Conservation (phyloP, 2,113 vertebrate species). For the Okapia johnstoni region DNA sequence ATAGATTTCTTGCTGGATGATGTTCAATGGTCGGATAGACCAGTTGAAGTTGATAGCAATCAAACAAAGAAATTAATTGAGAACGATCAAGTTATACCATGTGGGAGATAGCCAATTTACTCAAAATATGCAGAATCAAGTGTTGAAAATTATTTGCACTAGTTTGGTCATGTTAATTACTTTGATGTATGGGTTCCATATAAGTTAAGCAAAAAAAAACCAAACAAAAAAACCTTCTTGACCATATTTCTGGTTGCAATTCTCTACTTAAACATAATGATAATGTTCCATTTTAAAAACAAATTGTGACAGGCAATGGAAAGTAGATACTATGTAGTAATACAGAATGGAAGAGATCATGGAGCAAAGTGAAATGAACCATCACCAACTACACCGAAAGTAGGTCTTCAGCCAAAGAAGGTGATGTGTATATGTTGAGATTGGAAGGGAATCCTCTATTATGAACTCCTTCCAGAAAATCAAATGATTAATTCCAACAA, state of each 20-base stretch:
- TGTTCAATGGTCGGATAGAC: background rate
- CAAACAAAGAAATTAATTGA: background rate
- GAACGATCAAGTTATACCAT: background rate
- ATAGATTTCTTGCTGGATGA: background rate
- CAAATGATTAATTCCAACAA: background rate
- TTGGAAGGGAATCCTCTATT: background rate
- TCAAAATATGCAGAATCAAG: background rate
- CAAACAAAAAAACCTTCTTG: background rate
- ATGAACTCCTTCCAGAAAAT: background rate
- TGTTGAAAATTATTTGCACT: background rate
- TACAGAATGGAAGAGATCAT: background rate
- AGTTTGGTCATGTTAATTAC: background rate
- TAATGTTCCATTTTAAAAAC: background rate
- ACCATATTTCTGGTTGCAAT: background rate
- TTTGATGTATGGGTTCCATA: background rate
- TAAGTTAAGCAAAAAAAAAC: background rate
- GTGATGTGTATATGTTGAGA: background rate
- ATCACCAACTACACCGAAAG: background rate
- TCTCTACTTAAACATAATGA: background rate
- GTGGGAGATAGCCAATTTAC: background rate
- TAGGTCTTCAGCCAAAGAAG: background rate
- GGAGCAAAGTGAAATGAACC: background rate
- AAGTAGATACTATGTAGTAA: background rate
- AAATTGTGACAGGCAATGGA: background rate
- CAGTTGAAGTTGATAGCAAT: background rate